Evolutionary conservation across 2,797 vertebrate species (phyloP), one percentile per base, ranked within the genome.

Genomic region (Parambassis ranga): DNA sequence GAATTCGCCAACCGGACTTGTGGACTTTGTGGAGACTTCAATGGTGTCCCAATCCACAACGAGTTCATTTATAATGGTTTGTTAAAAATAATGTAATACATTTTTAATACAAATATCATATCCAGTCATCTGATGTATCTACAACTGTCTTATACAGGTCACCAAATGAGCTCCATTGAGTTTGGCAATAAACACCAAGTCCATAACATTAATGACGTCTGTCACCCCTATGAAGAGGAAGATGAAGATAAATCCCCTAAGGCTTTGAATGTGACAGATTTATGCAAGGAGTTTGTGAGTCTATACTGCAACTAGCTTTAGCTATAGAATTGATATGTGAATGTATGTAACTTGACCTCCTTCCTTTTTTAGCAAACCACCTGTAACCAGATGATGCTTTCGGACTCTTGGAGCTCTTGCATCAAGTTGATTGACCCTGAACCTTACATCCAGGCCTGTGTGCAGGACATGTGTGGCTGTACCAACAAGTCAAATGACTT

Each of bases 11-110:
- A 95, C 79, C 79, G 63, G 13, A 99, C 95, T 3, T 98, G 96
- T 69, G 97, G 97, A 50, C 93, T 99, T 55, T 99, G 97, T 58
- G 96, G n/a, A 19, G 97, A 98, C 90, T 98, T 94, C 87, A 98
- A 97, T 4, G 94, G 96, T 10, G 30, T 92, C 76, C 71, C 87
- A 18, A n/a, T 90, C 67, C 85, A 92, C 61, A 81, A 93, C 3
- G 96, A 98, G 71, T 96, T 98, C 65, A 82, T 95, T 30, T 32
- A 74, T 0, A 73, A 90, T 2, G 92, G 96, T 97, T 65, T 13
- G 10, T 11, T n/a, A n/a, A n/a, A n/a, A n/a, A 7, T 20, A 5
- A 49, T 38, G 88, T 71, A 44, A 4, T 23, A 32, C 2, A 36
- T n/a, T 60, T n/a, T n/a, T 13, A 0, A 32, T 42, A n/a, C n/a